Conservation (phyloP, 2,797 vertebrate species). For the Hoplostethus atlanticus region DNA sequence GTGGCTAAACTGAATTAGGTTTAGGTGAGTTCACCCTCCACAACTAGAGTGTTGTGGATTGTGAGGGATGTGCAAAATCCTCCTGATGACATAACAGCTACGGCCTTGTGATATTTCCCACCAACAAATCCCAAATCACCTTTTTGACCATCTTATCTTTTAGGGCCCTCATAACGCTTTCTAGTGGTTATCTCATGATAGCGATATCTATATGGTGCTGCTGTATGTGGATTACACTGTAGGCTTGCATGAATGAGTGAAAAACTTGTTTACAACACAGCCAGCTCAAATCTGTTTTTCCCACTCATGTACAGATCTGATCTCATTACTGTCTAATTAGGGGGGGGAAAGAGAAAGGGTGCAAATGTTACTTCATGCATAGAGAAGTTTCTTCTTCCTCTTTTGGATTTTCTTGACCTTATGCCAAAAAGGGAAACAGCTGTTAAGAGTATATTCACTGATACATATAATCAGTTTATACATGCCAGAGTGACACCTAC, state of each 20-base stretch:
- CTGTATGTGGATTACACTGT: not conserved
- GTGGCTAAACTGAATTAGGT: not conserved
- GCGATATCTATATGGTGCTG: not conserved
- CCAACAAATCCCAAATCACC: constrained; percentile 9
- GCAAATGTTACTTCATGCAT: too few relatives aligned
- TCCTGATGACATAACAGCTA: constrained; percentile 39
- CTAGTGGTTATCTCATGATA: constrained; percentile 60
- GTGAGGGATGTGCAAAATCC: too few relatives aligned
- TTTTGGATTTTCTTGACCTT: too few relatives aligned
- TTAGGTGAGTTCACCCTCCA: not conserved
- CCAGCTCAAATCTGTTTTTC: too few relatives aligned
- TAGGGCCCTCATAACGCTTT: not conserved
- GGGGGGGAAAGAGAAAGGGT: too few relatives aligned
- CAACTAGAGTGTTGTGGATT: not conserved
- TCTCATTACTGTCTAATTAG: too few relatives aligned
- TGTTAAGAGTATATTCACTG: too few relatives aligned
- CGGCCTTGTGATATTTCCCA: constrained; percentile 12
- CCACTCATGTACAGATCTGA: too few relatives aligned
- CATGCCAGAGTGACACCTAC: constrained; percentile 43
- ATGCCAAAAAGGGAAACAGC: too few relatives aligned
- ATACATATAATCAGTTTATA: too few relatives aligned
- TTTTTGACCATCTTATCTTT: constrained; percentile 28
- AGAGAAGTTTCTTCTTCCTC: too few relatives aligned
- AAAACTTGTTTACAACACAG: too few relatives aligned
- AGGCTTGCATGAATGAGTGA: not conserved